A percentile compares a stretch with the other conserved stretches of the same genome.
Evolutionary conservation across 2,888 invertebrate species (phyloP).

Genomic region (Ennomos erosarius): DNA sequence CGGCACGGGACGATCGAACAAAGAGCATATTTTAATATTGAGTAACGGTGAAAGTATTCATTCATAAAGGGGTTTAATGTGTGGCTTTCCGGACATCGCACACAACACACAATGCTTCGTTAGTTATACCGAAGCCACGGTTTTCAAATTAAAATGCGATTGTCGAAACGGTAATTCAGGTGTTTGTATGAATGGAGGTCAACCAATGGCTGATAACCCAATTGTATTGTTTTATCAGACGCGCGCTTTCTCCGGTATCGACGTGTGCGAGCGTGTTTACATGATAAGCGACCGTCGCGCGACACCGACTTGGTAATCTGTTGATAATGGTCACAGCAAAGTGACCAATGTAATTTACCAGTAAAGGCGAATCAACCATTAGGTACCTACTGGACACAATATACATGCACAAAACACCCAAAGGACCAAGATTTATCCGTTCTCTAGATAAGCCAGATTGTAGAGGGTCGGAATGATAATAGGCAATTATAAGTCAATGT

Average conservation of each 20-base stretch:
- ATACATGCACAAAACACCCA: slow-evolving; percentile 2
- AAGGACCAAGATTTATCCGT: slow-evolving; percentile 5
- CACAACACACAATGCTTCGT: slow-evolving; percentile 17
- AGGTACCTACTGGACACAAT: slow-evolving; percentile 19
- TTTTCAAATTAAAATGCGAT: slow-evolving; percentile 15
- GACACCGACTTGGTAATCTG: slow-evolving; percentile 23
- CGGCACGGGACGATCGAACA: slow-evolving; percentile 19
- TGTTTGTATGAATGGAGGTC: slow-evolving; percentile 31
- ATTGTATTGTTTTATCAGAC: slow-evolving; percentile 33
- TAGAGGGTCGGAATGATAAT: too few relatives aligned
- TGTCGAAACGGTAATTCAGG: slow-evolving; percentile 4
- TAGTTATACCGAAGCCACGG: slow-evolving; percentile 6
- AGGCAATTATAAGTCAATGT: too few relatives aligned
- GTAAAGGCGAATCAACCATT: slow-evolving; percentile 3
- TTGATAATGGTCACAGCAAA: slow-evolving; percentile 26
- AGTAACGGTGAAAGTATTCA: slow-evolving; percentile 36
- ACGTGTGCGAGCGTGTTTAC: slow-evolving; percentile 16
- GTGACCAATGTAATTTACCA: not conserved
- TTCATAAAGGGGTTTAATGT: slow-evolving; percentile 22
- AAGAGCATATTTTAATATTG: slow-evolving; percentile 31
- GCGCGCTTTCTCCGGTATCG: slow-evolving; percentile 32
- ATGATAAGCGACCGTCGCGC: too few relatives aligned
- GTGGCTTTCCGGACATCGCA: slow-evolving; percentile 11
- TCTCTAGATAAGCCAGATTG: not conserved
- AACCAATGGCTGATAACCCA: slow-evolving; percentile 36